A percentile compares a stretch with the other conserved stretches of the same genome.
phyloP scores from a whole-genome alignment of 2,797 vertebrate genomes.

The Lepus townsendii region DNA sequence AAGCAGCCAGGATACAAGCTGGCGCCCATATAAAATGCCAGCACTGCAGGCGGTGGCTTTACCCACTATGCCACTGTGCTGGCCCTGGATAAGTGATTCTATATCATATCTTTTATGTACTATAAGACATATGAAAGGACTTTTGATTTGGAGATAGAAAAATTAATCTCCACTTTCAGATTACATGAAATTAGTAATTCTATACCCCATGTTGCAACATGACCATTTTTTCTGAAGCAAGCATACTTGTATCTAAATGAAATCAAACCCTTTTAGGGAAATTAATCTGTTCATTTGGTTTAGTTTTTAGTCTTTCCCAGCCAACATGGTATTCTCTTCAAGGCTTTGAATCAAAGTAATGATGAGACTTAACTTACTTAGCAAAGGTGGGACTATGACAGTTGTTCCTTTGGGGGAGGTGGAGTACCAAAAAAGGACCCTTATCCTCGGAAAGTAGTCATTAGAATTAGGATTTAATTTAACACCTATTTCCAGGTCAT shows the following conservation, averaged over 20 bases:
- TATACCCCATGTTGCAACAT: background rate
- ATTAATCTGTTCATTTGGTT: background rate
- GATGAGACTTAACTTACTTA: background rate
- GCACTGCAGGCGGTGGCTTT: too few relatives aligned
- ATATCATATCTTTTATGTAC: background rate
- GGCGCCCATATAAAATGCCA: too few relatives aligned
- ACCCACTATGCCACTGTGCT: too few relatives aligned
- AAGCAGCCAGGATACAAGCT: too few relatives aligned
- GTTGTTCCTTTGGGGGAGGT: background rate
- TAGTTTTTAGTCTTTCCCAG: background rate
- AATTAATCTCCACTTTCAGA: conserved; percentile 21
- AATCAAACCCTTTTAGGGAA: background rate
- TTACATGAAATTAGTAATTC: conserved; percentile 28
- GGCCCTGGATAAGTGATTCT: too few relatives aligned
- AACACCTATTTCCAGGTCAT: background rate
- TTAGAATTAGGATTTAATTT: background rate
- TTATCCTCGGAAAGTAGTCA: background rate
- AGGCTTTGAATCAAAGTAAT: background rate
- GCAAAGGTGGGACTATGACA: background rate
- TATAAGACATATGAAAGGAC: background rate
- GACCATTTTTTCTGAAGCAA: background rate
- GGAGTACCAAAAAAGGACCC: background rate
- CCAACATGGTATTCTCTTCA: background rate
- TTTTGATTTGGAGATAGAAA: conserved; percentile 39
- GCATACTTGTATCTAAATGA: background rate